Evolutionary conservation across 2,113 vertebrate species (phyloP), one percentile per base, ranked within the genome.

Genomic region (Cyanoramphus novaezelandiae): DNA sequence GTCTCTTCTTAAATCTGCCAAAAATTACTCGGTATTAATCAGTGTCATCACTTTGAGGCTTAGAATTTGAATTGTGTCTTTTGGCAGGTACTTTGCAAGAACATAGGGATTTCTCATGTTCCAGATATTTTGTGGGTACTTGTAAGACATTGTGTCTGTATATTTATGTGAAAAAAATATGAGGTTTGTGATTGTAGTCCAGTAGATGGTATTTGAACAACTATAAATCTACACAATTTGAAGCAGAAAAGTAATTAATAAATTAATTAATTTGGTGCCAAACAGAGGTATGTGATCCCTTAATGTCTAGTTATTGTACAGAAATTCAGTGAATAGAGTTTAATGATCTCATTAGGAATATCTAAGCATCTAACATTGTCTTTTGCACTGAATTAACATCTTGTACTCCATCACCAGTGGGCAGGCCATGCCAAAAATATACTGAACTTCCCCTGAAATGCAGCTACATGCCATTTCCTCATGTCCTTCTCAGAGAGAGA

Each of bases 11-110:
- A 95, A 82, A 39, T 43, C 41, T 87, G 62, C 49, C 52, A 77
- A 82, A 93, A 91, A 84, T 57, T 46, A 72, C 71, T 94, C 74
- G 53, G 13, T 91, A 91, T 89, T 82, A 84, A 92, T 95, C 85
- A 65, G 28, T 27, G 43, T 82, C 39, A 86, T 70, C 49, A 35
- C 18, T 86, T 33, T 33, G 49, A 64, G 31, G 25, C 44, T 78
- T 60, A 65, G 29, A 83, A 46, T 62, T 64, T 88, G 37, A 63
- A 19, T 52, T 6, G 6, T 41, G 17, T 75, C 12, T 71, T 92
- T 92, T 86, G 50, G 28, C 21, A 81, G 28, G 28, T 83, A 21
- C 25, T 91, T 69, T 86, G 78, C 17, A 82, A 53, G 55, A 92
- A 69, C 6, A 27, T 7, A 37, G 21, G 3, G 4, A 12, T 76